Percentiles rank a stretch among this genome's conserved stretches.
These are phyloP conservation scores for Campylomormyrus tamandua DNA, from an alignment of 2,113 vertebrate genomes.

Conservation along the genomic window DNA sequence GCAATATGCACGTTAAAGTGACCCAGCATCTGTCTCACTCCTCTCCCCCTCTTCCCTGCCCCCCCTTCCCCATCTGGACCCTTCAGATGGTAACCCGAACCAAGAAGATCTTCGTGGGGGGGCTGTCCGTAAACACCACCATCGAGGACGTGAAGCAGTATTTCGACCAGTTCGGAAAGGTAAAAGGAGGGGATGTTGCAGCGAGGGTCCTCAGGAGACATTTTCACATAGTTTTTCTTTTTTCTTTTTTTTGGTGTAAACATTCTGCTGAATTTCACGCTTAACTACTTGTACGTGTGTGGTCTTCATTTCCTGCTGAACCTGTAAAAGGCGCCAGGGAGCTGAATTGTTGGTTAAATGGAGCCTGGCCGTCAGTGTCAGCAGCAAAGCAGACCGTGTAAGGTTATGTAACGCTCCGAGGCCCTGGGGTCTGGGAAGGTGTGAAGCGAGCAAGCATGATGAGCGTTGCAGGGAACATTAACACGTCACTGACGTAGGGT, in stretches of 20 bases:
- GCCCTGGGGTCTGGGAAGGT: not conserved
- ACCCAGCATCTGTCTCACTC: not conserved
- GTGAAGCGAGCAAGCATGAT: not conserved
- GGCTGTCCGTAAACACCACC: slow-evolving; percentile 89
- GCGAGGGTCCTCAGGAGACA: not conserved
- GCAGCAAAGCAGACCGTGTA: not conserved
- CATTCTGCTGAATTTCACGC: not conserved
- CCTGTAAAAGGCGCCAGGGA: not conserved
- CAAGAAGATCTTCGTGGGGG: slow-evolving; percentile 97
- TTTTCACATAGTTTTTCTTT: not conserved
- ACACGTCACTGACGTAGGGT: not conserved
- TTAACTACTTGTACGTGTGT: slow-evolving; percentile 4
- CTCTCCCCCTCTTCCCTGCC: slow-evolving; percentile 12
- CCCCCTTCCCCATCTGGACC: slow-evolving; percentile 14
- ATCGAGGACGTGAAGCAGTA: slow-evolving; percentile 95
- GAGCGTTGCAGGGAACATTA: too few relatives aligned
- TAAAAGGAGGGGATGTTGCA: slow-evolving; percentile 43
- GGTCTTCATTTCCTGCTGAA: not conserved
- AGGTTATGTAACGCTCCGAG: not conserved
- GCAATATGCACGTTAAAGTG: not conserved
- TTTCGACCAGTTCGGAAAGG: slow-evolving; percentile 96
- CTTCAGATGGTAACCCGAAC: slow-evolving; percentile 92
- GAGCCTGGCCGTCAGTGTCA: not conserved
- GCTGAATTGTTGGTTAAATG: not conserved
- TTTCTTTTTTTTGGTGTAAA: not conserved